phyloP scores from a whole-genome alignment of 2,888 invertebrate genomes.

The Polydrusus tereticollis region DNA sequence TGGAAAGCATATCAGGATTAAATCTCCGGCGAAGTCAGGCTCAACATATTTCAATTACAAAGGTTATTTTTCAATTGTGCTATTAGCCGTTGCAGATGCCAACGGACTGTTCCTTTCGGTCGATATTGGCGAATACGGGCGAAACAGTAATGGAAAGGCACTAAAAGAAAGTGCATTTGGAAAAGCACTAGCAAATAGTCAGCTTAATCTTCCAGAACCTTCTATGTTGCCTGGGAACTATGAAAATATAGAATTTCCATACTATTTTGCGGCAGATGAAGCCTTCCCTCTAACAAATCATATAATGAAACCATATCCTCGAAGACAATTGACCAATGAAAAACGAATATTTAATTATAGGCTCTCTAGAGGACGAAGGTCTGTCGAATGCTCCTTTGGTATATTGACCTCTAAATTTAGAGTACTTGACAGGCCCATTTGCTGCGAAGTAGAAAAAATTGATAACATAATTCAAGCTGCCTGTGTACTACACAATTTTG shows the following conservation, averaged over 20 bases:
- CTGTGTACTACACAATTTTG: neutral
- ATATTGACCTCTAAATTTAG: neutral
- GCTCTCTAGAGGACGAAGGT: neutral
- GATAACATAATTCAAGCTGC: neutral
- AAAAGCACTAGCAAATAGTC: neutral
- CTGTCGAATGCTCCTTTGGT: constrained; percentile 6
- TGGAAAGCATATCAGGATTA: constrained; percentile 58
- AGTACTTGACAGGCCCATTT: neutral
- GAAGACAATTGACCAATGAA: neutral
- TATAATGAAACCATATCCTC: neutral
- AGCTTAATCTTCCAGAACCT: constrained; percentile 14
- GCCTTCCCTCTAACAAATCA: neutral
- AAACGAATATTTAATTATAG: constrained; percentile 13
- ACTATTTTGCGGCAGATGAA: constrained; percentile 8
- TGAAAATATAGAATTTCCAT: constrained; percentile 9
- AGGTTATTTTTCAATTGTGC: constrained; percentile 58
- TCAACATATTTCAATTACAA: constrained; percentile 59
- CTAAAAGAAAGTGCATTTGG: constrained; percentile 11
- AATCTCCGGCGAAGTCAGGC: constrained; percentile 56
- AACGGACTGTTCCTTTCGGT: constrained; percentile 60
- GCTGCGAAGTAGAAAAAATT: neutral
- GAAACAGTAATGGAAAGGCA: constrained; percentile 57
- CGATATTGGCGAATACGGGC: constrained; percentile 58
- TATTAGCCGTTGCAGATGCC: constrained; percentile 62
- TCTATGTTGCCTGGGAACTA: constrained; percentile 13